Evolutionary conservation across 2,888 invertebrate species (phyloP).

Genomic region (Euplagia quadripunctaria): DNA sequence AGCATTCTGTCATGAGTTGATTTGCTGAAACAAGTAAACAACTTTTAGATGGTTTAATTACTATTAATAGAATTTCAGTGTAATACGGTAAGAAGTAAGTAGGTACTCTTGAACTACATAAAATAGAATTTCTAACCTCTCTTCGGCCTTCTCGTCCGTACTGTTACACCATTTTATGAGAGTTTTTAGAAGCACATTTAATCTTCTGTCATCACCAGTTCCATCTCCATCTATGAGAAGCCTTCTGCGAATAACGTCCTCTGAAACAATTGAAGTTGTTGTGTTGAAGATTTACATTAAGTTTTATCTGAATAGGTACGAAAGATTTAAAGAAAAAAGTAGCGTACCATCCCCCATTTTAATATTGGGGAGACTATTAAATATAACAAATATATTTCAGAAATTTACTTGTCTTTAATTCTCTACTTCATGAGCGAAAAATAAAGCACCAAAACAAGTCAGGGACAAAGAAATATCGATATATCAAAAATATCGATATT

Average conservation of each 20-base stretch:
- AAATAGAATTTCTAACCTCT: slow-evolving; percentile 83
- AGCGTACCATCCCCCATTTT: slow-evolving; percentile 62
- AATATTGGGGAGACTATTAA: background rate
- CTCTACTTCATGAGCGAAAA: background rate
- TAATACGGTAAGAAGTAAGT: background rate
- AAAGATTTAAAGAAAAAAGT: background rate
- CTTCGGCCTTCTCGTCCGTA: slow-evolving; percentile 89
- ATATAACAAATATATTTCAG: background rate
- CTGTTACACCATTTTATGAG: slow-evolving; percentile 93
- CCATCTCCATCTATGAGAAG: slow-evolving; percentile 98
- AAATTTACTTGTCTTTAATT: background rate
- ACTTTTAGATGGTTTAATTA: background rate
- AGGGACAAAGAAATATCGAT: too few relatives aligned
- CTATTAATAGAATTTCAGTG: background rate
- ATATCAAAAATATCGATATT: too few relatives aligned
- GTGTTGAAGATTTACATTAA: background rate
- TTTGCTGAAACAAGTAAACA: slow-evolving; percentile 78
- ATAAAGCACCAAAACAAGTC: too few relatives aligned
- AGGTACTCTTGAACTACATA: background rate
- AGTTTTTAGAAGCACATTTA: slow-evolving; percentile 94
- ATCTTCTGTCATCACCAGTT: slow-evolving; percentile 96
- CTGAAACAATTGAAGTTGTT: slow-evolving; percentile 79
- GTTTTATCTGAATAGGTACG: background rate
- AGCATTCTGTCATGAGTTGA: slow-evolving; percentile 93
- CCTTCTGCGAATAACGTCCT: slow-evolving; percentile 97